Percentiles rank a stretch among this genome's conserved stretches.
These are phyloP conservation scores for Pandemis corylana DNA, from an alignment of 2,888 invertebrate species.

Conservation along the genomic window DNA sequence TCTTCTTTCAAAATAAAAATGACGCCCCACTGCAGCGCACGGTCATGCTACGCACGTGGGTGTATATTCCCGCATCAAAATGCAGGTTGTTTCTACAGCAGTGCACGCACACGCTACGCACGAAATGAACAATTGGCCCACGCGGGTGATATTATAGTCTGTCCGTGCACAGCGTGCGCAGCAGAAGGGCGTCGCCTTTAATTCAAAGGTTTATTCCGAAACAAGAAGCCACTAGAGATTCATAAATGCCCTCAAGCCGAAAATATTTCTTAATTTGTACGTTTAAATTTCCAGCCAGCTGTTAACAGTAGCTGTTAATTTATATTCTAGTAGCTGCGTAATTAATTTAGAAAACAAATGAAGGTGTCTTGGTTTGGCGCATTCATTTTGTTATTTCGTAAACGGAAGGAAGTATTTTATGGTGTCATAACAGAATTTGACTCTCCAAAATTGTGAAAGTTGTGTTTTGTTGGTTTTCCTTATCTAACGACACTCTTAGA, in stretches of 20 bases:
- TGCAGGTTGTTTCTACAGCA: too few relatives aligned
- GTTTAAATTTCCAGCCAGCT: neutral
- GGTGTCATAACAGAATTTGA: neutral
- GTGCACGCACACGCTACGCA: too few relatives aligned
- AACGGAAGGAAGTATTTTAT: neutral
- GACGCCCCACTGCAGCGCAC: too few relatives aligned
- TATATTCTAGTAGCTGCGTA: neutral
- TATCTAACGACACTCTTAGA: neutral
- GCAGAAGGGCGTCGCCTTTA: neutral
- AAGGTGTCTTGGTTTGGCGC: neutral
- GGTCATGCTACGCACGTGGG: too few relatives aligned
- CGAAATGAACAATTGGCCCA: too few relatives aligned
- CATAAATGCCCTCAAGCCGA: neutral
- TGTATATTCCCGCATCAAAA: too few relatives aligned
- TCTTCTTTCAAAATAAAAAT: too few relatives aligned
- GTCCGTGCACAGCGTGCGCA: too few relatives aligned
- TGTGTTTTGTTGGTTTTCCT: neutral
- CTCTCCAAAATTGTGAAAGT: neutral
- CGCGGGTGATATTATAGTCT: too few relatives aligned
- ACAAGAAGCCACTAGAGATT: neutral
- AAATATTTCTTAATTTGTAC: neutral
- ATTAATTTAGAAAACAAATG: slow-evolving; percentile 3
- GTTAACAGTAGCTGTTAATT: neutral
- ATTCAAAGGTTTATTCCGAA: neutral
- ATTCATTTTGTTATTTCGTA: neutral